These are phyloP conservation scores for Notarius quadriscutis DNA, from an alignment of 2,113 vertebrate genomes.

Conservation along the genomic window DNA sequence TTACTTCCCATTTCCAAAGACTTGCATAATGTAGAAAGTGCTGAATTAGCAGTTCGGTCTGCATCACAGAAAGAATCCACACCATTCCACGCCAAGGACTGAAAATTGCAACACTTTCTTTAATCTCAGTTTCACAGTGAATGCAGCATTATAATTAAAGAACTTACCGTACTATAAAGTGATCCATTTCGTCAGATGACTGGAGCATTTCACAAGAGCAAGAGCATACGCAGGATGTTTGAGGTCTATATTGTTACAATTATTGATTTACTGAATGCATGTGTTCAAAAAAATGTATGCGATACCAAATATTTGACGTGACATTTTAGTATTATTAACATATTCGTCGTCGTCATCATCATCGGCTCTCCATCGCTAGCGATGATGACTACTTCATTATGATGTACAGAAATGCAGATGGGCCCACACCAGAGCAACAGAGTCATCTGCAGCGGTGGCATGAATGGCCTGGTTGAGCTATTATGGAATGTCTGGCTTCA, in stretches of 20 bases:
- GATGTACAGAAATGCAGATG: too few relatives aligned
- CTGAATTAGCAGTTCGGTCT: constrained; percentile 3
- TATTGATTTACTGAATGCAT: not conserved
- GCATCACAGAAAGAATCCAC: not conserved
- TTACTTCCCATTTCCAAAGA: constrained; percentile 9
- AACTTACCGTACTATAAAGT: too few relatives aligned
- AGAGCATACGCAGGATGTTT: too few relatives aligned
- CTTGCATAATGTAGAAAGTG: constrained; percentile 18
- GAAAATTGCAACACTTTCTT: not conserved
- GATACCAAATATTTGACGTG: not conserved
- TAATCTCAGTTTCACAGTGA: not conserved
- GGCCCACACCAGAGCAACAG: too few relatives aligned
- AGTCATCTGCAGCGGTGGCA: too few relatives aligned
- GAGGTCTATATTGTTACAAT: not conserved
- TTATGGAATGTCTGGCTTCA: too few relatives aligned
- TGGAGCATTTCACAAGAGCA: not conserved
- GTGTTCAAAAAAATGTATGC: not conserved
- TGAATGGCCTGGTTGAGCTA: too few relatives aligned
- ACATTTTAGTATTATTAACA: not conserved
- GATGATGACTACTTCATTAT: too few relatives aligned
- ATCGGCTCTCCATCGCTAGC: too few relatives aligned
- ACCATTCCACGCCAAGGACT: not conserved
- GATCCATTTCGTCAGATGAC: not conserved
- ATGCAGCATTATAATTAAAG: not conserved
- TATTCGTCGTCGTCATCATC: not conserved